A percentile compares a stretch with the other conserved stretches of the same genome.
These are phyloP conservation scores for Chroicocephalus ridibundus DNA, from an alignment of 2,113 vertebrate genomes.

Conservation along the genomic window DNA sequence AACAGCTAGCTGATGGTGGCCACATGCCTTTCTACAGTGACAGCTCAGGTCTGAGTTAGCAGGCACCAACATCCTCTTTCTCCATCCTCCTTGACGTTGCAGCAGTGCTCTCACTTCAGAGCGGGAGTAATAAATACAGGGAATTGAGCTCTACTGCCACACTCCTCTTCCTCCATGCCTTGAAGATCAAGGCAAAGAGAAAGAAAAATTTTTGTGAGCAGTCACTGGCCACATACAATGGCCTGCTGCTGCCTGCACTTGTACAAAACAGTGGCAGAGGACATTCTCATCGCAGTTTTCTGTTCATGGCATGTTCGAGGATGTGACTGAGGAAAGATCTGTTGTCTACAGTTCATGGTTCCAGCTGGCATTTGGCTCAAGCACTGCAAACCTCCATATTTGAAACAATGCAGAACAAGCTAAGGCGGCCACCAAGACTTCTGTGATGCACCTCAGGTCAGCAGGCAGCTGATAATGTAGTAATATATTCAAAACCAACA, in stretches of 20 bases:
- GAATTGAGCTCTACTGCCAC: not conserved
- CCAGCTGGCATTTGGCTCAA: not conserved
- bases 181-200: not conserved
- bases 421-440: not conserved
- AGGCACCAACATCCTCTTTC: not conserved
- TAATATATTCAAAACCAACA: not conserved
- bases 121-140: not conserved
- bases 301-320: accelerated
- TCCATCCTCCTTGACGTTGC: not conserved
- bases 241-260: not conserved
- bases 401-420: not conserved
- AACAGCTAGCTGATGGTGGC: not conserved
- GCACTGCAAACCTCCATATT: not conserved
- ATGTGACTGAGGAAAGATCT: not conserved
- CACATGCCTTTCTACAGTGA: not conserved
- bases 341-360: not conserved
- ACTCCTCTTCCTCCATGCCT: not conserved
- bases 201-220: not conserved
- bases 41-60: not conserved
- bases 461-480: not conserved
- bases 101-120: not conserved
- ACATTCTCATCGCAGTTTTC: not conserved
- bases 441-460: not conserved
- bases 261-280: not conserved
- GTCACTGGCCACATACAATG: not conserved